Conservation (phyloP, 2,888 invertebrate genomes). For the Galerucella pusilla region DNA sequence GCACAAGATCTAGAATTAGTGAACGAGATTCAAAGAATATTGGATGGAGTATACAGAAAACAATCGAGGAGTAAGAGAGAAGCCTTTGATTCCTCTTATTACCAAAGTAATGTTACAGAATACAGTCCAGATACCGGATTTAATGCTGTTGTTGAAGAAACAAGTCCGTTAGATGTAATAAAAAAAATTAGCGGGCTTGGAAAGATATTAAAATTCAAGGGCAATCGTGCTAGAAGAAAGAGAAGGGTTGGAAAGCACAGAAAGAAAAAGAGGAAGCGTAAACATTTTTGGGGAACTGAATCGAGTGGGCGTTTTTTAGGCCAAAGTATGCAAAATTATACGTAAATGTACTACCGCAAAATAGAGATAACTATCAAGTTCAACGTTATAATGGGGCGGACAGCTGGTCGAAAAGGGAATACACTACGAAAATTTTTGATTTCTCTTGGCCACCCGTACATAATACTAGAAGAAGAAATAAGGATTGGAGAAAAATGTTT, state of each 20-base stretch:
- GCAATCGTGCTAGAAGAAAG: constrained; percentile 7
- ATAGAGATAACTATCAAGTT: not conserved
- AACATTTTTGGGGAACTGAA: not conserved
- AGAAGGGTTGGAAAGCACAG: constrained; percentile 20
- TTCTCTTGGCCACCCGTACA: constrained; percentile 12
- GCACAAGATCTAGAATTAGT: constrained; percentile 51
- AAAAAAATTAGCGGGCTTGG: constrained; percentile 22
- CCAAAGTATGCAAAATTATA: constrained; percentile 44
- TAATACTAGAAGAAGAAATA: constrained; percentile 1
- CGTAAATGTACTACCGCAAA: constrained; percentile 29
- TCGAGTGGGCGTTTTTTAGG: constrained; percentile 34
- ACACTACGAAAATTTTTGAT: not conserved
- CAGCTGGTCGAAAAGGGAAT: not conserved
- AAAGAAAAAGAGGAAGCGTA: constrained; percentile 32
- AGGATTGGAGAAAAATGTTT: not conserved
- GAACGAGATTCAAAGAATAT: constrained; percentile 51
- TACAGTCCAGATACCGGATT: not conserved
- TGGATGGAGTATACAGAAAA: constrained; percentile 44
- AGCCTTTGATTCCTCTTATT: not conserved
- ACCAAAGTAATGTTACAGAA: not conserved
- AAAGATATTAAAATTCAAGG: constrained; percentile 35
- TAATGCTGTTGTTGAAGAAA: constrained; percentile 8
- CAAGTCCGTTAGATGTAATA: constrained; percentile 15
- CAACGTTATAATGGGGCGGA: not conserved
- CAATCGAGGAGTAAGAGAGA: constrained; percentile 33